phyloP scores from a whole-genome alignment of 1,140 invertebrate species.

The Eumeta japonica region DNA sequence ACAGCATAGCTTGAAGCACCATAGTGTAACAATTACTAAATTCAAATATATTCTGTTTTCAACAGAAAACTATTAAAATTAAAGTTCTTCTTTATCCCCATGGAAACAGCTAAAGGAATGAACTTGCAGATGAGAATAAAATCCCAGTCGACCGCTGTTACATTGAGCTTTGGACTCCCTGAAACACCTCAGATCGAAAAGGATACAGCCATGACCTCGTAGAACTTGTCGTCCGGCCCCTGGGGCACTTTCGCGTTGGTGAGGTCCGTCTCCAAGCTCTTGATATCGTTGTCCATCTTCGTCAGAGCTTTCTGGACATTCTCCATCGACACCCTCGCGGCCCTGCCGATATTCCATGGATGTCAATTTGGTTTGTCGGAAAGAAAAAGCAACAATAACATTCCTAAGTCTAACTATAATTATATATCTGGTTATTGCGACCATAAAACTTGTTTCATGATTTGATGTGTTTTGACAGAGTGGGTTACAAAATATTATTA shows the following conservation, averaged over 20 bases:
- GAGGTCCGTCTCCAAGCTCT: slow-evolving; percentile 85
- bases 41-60: too few relatives aligned
- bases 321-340: slow-evolving; percentile 82
- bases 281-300: slow-evolving; percentile 83
- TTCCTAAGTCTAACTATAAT: too few relatives aligned
- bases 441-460: too few relatives aligned
- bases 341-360: slow-evolving; percentile 41
- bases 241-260: slow-evolving; percentile 76
- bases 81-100: neutral
- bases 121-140: slow-evolving; percentile 8
- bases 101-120: slow-evolving; percentile 6
- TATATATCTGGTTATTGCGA: too few relatives aligned
- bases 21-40: too few relatives aligned
- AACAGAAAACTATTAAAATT: neutral
- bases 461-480: too few relatives aligned
- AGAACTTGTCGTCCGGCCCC: slow-evolving; percentile 78
- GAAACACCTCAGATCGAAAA: slow-evolving; percentile 17
- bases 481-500: too few relatives aligned
- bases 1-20: too few relatives aligned
- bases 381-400: too few relatives aligned
- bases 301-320: slow-evolving; percentile 80
- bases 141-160: slow-evolving; percentile 5
- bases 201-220: slow-evolving; percentile 78
- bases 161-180: neutral
- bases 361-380: too few relatives aligned